phyloP scores from a whole-genome alignment of 1,140 invertebrate genomes.

The Idris sp. region DNA sequence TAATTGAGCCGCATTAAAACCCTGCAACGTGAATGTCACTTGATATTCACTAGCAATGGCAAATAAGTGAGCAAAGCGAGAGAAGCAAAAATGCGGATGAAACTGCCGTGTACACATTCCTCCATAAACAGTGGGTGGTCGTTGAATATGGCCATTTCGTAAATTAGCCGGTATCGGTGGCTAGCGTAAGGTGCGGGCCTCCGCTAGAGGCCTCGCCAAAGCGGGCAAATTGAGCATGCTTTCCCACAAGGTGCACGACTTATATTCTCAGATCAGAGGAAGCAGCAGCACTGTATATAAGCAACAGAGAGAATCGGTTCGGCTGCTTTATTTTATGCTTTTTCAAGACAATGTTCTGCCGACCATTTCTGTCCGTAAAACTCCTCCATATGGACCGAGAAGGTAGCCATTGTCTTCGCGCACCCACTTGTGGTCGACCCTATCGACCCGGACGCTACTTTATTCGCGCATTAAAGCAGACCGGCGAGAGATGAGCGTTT shows the following conservation, averaged over 20 bases:
- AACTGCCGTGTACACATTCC: constrained; percentile 46
- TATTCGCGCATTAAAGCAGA: constrained; percentile 74
- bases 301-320: constrained; percentile 48
- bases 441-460: constrained; percentile 75
- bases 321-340: constrained; percentile 77
- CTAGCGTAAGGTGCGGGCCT: constrained; percentile 52
- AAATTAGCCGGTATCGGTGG: constrained; percentile 49
- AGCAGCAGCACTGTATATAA: constrained; percentile 29
- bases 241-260: constrained; percentile 51
- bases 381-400: constrained; percentile 71
- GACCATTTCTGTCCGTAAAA: constrained; percentile 70
- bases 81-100: constrained; percentile 40
- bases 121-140: constrained; percentile 58
- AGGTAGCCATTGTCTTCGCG: constrained; percentile 73
- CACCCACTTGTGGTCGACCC: too few relatives aligned
- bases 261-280: constrained; percentile 29
- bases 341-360: constrained; percentile 76
- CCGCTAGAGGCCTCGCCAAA: constrained; percentile 52
- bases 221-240: constrained; percentile 62
- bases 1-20: neutral
- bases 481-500: constrained; percentile 30
- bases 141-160: constrained; percentile 59
- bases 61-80: neutral
- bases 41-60: constrained; percentile 38
- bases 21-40: constrained; percentile 20